Percentiles rank a stretch among this genome's conserved stretches.
Conservation (phyloP, 2,888 invertebrate species). For the Ormyrus nitidulus region DNA sequence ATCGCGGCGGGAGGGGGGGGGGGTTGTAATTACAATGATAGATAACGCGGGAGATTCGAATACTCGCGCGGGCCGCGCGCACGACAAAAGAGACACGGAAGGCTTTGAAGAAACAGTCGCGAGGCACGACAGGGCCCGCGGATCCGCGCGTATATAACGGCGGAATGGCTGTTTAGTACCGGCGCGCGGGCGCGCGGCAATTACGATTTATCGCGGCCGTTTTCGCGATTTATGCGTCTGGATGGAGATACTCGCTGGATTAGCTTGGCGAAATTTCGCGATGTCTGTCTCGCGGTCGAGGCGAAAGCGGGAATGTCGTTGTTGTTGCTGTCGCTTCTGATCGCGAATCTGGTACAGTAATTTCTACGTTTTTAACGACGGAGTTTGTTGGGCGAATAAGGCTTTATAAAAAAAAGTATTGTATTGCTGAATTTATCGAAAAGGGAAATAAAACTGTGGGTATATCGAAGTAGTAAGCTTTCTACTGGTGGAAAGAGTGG, state of each 20-base stretch:
- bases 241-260: not conserved
- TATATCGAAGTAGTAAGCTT: too few relatives aligned
- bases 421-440: too few relatives aligned
- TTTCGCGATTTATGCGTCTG: constrained; percentile 36
- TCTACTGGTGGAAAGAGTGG: not conserved
- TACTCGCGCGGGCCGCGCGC: constrained; percentile 52
- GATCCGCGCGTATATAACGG: not conserved
- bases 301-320: too few relatives aligned
- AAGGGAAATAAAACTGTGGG: too few relatives aligned
- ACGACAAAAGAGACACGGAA: constrained; percentile 62
- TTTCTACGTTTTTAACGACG: too few relatives aligned
- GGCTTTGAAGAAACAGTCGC: constrained; percentile 60
- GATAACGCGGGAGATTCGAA: constrained; percentile 65
- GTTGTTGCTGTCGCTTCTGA: too few relatives aligned
- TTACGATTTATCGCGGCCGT: constrained; percentile 55
- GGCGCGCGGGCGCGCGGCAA: constrained; percentile 31
- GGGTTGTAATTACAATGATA: constrained; percentile 66
- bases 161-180: constrained; percentile 15
- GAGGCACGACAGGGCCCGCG: constrained; percentile 58
- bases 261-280: too few relatives aligned
- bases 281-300: too few relatives aligned
- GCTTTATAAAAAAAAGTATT: too few relatives aligned
- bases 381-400: too few relatives aligned
- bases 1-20: not conserved
- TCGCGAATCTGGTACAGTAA: too few relatives aligned